Evolutionary conservation across 2,888 invertebrate species (phyloP), one percentile per base, ranked within the genome.

Genomic region (Pachycephus smyrnensis): DNA sequence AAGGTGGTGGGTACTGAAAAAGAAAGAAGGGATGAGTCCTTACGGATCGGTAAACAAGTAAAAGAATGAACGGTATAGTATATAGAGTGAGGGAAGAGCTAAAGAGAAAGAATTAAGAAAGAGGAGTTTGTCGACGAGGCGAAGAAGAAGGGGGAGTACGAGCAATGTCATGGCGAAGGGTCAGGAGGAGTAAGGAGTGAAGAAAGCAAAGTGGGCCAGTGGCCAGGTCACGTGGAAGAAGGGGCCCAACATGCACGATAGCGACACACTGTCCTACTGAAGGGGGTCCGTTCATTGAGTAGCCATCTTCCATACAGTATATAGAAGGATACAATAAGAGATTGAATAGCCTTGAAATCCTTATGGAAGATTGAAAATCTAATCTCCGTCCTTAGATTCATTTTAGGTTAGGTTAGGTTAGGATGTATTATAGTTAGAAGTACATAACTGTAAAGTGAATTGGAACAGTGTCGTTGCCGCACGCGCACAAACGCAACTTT

Each of bases 221-320:
- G 90, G 90, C 91, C 90, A 90, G 73, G 76, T 76, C 69, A 79
- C 89, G 88, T 88, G 88, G 88, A 88, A 88, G 90, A 88, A 90
- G 89, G 89, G 90, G 89, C 87, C 86, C 89, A 89, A 85, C 86
- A 88, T 86, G 86, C 88, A 88, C 88, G 89, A 88, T 89, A 88
- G 86, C 91, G 91, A 91, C 91, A 91, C 90, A 91, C 91, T 91
- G 91, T 91, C 91, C 91, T 91, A 91, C 91, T 91, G 40, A 55
- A 55, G 23, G 40, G 40, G 40, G 40, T 55, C 40, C 40, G 40
- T 55, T 55, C 40, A 55, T 55, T 55, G 40, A 55, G 40, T 55
- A 15, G 40, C 40, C 40, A 55, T 55, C 40, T 55, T 55, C 40
- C 9, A 55, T 6, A 23, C 6, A 55, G 23, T 55, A 55, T 23